Conservation (phyloP, 2,113 vertebrate species). For the Oreochromis niloticus region DNA sequence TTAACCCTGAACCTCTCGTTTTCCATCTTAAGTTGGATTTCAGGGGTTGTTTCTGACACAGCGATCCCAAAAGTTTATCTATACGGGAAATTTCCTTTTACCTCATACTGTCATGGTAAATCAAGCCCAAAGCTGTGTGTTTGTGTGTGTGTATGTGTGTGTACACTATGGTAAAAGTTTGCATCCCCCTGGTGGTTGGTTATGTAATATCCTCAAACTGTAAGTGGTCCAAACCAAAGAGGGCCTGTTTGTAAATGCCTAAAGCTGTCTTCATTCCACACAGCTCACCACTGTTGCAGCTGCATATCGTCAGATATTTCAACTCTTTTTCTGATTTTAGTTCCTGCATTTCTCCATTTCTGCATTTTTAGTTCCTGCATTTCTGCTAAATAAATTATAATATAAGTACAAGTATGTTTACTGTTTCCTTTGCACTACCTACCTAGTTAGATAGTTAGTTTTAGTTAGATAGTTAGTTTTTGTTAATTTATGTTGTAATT, state of each 20-base stretch:
- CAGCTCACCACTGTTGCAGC: constrained; percentile 14
- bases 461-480: no score
- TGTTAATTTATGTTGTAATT: no score
- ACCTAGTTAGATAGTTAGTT: no score
- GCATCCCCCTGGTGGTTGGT: constrained; percentile 31
- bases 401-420: neutral
- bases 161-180: neutral
- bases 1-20: neutral
- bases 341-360: neutral
- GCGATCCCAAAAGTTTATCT: neutral
- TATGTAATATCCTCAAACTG: constrained; percentile 42
- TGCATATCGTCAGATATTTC: neutral
- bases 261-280: neutral
- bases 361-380: neutral
- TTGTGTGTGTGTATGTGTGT: neutral
- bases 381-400: neutral
- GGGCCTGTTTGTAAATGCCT: constrained; percentile 12
- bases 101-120: neutral
- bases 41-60: neutral
- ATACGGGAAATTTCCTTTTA: neutral
- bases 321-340: neutral
- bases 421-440: no score
- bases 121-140: neutral
- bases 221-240: constrained; percentile 36
- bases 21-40: neutral